phyloP scores from a whole-genome alignment of 2,113 vertebrate genomes.

The Lepisosteus oculatus region DNA sequence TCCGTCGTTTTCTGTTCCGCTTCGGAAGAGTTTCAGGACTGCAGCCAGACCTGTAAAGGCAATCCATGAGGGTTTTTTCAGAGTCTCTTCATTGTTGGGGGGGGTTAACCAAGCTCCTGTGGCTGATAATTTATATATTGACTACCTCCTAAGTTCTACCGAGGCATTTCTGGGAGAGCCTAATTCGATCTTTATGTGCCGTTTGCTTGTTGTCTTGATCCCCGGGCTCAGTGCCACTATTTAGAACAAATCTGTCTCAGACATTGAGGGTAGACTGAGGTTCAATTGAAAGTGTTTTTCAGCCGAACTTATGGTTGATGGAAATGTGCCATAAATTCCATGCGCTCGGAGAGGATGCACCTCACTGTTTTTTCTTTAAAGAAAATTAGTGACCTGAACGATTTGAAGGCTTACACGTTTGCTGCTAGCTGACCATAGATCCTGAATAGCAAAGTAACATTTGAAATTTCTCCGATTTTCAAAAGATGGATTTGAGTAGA shows the following conservation, averaged over 20 bases:
- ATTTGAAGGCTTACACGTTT: too few species aligned
- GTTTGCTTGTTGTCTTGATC: conserved; percentile 5
- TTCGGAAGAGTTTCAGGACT: not conserved
- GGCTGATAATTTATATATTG: not conserved
- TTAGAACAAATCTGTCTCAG: not conserved
- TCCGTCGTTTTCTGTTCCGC: not conserved
- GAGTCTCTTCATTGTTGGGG: not conserved
- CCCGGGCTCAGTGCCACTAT: not conserved
- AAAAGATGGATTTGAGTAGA: too few species aligned
- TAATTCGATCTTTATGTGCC: not conserved
- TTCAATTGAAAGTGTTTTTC: not conserved
- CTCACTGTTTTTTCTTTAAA: not conserved
- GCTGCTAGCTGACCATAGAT: too few species aligned
- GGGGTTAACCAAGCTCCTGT: not conserved
- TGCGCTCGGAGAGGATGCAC: not conserved
- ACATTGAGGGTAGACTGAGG: not conserved
- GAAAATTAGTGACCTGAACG: too few species aligned
- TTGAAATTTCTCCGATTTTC: too few species aligned
- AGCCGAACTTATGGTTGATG: too few species aligned
- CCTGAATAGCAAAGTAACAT: too few species aligned
- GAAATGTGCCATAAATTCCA: too few species aligned
- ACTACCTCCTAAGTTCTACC: not conserved
- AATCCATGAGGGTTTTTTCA: too few species aligned
- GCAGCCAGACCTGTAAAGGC: not conserved
- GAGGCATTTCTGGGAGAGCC: not conserved